These are phyloP conservation scores for Dusona sp. DNA, from an alignment of 2,888 invertebrate species.

Conservation along the genomic window DNA sequence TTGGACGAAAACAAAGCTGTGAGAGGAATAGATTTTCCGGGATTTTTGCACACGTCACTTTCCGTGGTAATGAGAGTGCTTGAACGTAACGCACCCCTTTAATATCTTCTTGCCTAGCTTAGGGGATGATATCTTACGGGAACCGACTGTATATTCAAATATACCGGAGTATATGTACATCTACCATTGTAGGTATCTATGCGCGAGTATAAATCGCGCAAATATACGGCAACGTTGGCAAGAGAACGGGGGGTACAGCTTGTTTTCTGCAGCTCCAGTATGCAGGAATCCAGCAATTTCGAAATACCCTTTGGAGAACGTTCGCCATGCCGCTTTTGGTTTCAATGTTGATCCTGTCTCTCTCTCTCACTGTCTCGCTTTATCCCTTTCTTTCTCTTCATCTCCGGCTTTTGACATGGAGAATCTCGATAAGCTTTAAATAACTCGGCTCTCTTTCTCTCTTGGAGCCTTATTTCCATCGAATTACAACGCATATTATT, in stretches of 20 bases:
- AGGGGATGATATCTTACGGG: slow-evolving; percentile 4
- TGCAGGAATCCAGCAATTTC: slow-evolving; percentile 68
- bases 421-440: slow-evolving; percentile 21
- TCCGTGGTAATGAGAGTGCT: slow-evolving; percentile 1
- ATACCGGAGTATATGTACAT: neutral
- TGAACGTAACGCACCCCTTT: slow-evolving; percentile 32
- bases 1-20: neutral
- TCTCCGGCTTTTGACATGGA: slow-evolving; percentile 30
- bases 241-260: slow-evolving; percentile 58
- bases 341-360: slow-evolving; percentile 27
- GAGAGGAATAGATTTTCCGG: neutral
- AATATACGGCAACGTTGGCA: slow-evolving; percentile 51
- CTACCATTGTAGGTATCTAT: slow-evolving; percentile 36
- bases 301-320: slow-evolving; percentile 61
- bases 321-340: slow-evolving; percentile 52
- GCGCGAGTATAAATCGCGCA: slow-evolving; percentile 16
- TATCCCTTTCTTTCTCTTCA: neutral
- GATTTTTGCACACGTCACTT: neutral
- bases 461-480: slow-evolving; percentile 23
- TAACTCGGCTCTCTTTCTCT: slow-evolving; percentile 26
- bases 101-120: neutral
- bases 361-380: slow-evolving; percentile 32
- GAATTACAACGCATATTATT: slow-evolving; percentile 22
- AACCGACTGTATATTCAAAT: neutral
- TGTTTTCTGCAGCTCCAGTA: slow-evolving; percentile 59